Percentiles rank a stretch among this genome's conserved stretches.
Conservation (phyloP, 2,797 vertebrate species). For the Squalus acanthias region DNA sequence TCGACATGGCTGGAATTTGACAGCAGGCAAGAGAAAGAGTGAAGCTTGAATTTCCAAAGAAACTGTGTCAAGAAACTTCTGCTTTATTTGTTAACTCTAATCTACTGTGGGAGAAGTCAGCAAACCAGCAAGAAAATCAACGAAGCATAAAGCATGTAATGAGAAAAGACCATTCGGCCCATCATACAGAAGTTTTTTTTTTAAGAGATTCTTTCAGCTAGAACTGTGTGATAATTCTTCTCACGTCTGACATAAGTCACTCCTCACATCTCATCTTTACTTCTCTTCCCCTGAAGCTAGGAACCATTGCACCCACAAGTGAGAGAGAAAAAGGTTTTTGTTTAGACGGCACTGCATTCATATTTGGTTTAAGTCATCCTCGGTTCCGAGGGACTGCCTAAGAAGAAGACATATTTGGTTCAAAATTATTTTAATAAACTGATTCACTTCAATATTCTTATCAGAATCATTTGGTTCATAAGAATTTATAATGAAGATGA, state of each 20-base stretch:
- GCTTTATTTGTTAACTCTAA: conserved; percentile 11
- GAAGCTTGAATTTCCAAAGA: conserved; percentile 12
- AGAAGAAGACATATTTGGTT: neutral
- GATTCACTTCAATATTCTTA: neutral
- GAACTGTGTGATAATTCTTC: conserved; percentile 9
- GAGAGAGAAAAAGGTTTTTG: neutral
- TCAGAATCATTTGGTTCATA: neutral
- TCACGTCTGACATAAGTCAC: neutral
- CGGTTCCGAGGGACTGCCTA: no score
- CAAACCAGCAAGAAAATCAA: neutral
- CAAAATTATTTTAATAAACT: neutral
- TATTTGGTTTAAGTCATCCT: neutral
- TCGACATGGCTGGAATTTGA: neutral
- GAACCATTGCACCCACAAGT: neutral
- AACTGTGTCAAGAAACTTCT: neutral
- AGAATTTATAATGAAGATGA: neutral
- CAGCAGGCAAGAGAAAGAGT: neutral
- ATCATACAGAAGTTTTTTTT: neutral
- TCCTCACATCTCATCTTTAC: neutral
- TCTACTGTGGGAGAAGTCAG: neutral
- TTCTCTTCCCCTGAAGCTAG: neutral
- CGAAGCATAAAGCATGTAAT: neutral
- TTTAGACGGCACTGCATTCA: neutral
- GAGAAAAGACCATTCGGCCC: neutral
- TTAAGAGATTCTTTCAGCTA: neutral